These are phyloP conservation scores for Phalera bucephala DNA, from an alignment of 2,888 invertebrate species.

Conservation along the genomic window DNA sequence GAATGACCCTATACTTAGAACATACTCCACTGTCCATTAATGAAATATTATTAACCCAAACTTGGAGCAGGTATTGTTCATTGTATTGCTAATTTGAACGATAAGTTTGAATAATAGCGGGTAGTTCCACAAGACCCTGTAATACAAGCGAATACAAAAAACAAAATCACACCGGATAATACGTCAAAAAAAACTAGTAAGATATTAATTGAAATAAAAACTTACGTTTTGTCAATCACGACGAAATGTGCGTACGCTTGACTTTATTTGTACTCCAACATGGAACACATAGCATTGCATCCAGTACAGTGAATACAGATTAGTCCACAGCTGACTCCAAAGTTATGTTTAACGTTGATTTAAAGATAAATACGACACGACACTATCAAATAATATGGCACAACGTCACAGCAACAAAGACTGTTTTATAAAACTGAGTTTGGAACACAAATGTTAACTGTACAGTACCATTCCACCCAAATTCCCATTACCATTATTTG, in stretches of 20 bases:
- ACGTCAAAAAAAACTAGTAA: constrained; percentile 5
- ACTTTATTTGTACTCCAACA: constrained; percentile 53
- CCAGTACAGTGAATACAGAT: constrained; percentile 45
- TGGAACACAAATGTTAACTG: constrained; percentile 24
- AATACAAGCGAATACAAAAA: constrained; percentile 16
- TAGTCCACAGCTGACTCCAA: constrained; percentile 45
- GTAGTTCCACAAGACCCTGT: too few species aligned
- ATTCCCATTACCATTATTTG: constrained; percentile 49
- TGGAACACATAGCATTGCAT: constrained; percentile 54
- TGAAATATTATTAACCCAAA: too few species aligned
- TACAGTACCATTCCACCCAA: constrained; percentile 32
- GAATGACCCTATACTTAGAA: too few species aligned
- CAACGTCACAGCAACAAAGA: constrained; percentile 26
- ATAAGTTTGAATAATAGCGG: too few species aligned
- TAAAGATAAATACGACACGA: constrained; percentile 29
- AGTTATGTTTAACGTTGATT: constrained; percentile 24
- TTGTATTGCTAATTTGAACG: too few species aligned
- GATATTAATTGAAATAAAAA: constrained; percentile 13
- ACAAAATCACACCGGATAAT: constrained; percentile 22
- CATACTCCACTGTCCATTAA: too few species aligned
- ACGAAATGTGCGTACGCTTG: constrained; percentile 25
- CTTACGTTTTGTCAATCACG: constrained; percentile 24
- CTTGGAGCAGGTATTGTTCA: too few species aligned
- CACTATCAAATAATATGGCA: constrained; percentile 39
- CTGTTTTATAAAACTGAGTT: constrained; percentile 19